phyloP scores from a whole-genome alignment of 2,113 vertebrate genomes.

The Phocoena sinus region DNA sequence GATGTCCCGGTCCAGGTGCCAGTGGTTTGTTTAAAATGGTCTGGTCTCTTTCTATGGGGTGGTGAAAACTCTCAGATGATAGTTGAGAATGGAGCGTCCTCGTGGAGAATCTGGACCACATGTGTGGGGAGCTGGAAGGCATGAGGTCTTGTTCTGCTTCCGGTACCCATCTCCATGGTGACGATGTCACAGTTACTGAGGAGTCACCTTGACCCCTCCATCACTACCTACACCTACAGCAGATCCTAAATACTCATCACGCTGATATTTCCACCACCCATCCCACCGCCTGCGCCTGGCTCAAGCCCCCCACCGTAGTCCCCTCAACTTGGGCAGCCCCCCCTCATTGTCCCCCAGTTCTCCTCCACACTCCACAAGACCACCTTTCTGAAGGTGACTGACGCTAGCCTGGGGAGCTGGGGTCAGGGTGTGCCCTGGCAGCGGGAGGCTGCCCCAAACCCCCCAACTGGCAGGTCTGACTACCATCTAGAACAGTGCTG shows the following conservation, averaged over 20 bases:
- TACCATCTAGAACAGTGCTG: neutral
- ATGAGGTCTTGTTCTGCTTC: neutral
- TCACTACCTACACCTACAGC: neutral
- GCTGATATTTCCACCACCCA: fast-evolving
- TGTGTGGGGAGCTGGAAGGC: neutral
- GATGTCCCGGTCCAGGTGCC: neutral
- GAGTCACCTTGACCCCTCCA: neutral
- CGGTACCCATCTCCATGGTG: neutral
- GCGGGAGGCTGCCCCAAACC: neutral
- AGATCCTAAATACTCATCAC: neutral
- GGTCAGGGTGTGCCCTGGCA: neutral
- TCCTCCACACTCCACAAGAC: neutral
- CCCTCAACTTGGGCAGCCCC: neutral
- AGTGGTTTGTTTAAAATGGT: neutral
- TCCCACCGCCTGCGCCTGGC: neutral
- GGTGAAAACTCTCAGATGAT: neutral
- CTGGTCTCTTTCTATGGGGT: neutral
- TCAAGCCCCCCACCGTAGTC: neutral
- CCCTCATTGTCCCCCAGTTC: neutral
- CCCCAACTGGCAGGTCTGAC: neutral
- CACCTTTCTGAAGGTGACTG: neutral
- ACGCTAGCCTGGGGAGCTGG: neutral
- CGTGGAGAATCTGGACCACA: fast-evolving
- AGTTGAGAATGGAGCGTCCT: neutral
- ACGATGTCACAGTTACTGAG: neutral